Percentiles rank a stretch among this genome's conserved stretches.
Conservation (phyloP, 2,888 invertebrate species). For the Pycnomerus fuliginosus region DNA sequence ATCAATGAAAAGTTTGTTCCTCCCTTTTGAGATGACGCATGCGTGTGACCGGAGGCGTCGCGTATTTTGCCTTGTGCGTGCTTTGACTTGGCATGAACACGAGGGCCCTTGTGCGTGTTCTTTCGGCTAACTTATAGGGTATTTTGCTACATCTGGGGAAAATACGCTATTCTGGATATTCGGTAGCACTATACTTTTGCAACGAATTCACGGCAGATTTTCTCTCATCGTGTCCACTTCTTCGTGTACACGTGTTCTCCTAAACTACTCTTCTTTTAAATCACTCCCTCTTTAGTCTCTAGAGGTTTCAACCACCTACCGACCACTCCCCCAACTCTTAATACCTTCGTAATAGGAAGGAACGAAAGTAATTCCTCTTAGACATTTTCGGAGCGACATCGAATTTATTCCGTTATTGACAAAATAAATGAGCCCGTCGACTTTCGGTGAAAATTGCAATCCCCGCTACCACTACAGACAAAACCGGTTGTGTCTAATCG, state of each 20-base stretch:
- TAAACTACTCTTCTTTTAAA: constrained; percentile 8
- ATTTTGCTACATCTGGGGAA: constrained; percentile 14
- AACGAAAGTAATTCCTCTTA: constrained; percentile 14
- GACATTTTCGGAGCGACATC: constrained; percentile 8
- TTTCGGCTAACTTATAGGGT: constrained; percentile 16
- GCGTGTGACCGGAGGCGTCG: constrained; percentile 31
- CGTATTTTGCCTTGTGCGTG: constrained; percentile 31
- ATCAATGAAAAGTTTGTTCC: constrained; percentile 44
- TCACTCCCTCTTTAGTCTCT: constrained; percentile 5
- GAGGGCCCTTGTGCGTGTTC: constrained; percentile 15
- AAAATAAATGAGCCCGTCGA: constrained; percentile 6
- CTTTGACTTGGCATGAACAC: constrained; percentile 32
- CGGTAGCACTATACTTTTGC: constrained; percentile 12
- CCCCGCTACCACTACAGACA: no score
- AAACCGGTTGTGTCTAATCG: no score
- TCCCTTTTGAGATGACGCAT: constrained; percentile 34
- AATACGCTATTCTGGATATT: no score
- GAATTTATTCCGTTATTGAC: constrained; percentile 3
- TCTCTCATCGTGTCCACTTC: constrained; percentile 5
- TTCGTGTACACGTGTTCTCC: neutral
- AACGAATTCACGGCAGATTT: constrained; percentile 7
- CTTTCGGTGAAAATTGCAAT: neutral
- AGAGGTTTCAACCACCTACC: no score
- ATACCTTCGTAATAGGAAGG: constrained; percentile 10
- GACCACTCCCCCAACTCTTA: constrained; percentile 8